Conservation (phyloP, 2,797 vertebrate species). For the Chanos chanos region DNA sequence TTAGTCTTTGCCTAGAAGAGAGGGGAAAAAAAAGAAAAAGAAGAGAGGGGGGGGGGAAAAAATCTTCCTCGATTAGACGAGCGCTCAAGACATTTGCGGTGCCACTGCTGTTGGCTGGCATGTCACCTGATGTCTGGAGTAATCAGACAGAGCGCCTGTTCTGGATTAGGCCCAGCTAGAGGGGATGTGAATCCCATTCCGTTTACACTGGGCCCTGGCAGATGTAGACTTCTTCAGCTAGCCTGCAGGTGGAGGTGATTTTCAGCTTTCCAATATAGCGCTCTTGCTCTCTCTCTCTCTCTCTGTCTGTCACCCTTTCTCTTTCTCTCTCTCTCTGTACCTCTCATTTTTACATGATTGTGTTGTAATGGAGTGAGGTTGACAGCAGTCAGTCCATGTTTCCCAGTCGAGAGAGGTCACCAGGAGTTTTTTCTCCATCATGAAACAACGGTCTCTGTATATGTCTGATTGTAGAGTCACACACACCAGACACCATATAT, state of each 20-base stretch:
- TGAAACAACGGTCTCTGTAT: too few relatives aligned
- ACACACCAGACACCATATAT: too few relatives aligned
- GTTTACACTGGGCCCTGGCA: conserved; percentile 76
- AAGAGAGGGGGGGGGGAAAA: conserved; percentile 11
- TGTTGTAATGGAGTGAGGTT: conserved; percentile 11
- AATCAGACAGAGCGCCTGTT: conserved; percentile 75
- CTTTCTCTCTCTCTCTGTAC: neutral
- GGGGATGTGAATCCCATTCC: conserved; percentile 75
- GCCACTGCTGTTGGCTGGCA: conserved; percentile 65
- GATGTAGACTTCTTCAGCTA: conserved; percentile 65
- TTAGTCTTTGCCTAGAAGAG: too few relatives aligned
- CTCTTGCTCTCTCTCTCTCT: neutral
- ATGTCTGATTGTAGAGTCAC: too few relatives aligned
- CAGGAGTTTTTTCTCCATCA: too few relatives aligned
- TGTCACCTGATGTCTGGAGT: conserved; percentile 75
- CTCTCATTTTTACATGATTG: conserved; percentile 23
- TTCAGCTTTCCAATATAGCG: conserved; percentile 20
- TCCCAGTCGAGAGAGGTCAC: too few relatives aligned
- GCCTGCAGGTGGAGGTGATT: conserved; percentile 60
- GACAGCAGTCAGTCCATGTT: conserved; percentile 19
- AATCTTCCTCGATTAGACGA: conserved; percentile 28
- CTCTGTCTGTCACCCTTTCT: conserved; percentile 2
- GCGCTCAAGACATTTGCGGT: conserved; percentile 28
- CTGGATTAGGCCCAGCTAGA: conserved; percentile 74
- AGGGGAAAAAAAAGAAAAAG: too few relatives aligned